Evolutionary conservation across 2,113 vertebrate genomes (phyloP).

Genomic region (Coregonus clupeaformis): DNA sequence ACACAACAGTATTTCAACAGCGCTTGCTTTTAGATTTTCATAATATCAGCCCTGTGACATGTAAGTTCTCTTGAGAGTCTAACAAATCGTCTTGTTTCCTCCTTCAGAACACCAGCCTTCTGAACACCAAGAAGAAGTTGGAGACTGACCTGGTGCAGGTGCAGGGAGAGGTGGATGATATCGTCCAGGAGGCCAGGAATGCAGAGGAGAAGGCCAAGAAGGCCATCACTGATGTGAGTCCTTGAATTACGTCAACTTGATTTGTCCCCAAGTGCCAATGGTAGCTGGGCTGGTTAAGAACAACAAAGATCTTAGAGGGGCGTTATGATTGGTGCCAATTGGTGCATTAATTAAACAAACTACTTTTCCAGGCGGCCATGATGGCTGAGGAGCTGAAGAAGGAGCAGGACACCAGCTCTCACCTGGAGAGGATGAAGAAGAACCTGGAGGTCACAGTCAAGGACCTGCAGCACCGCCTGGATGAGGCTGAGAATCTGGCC

Average conservation of each 20-base stretch:
- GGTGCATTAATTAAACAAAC: not conserved
- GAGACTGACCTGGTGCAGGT: constrained; percentile 61
- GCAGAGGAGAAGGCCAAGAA: constrained; percentile 94
- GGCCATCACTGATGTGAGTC: constrained; percentile 85
- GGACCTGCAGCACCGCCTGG: constrained; percentile 76
- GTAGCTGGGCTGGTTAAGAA: too few relatives aligned
- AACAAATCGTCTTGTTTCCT: too few relatives aligned
- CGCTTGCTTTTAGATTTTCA: too few relatives aligned
- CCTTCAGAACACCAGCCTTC: constrained; percentile 59
- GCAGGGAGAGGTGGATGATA: constrained; percentile 67
- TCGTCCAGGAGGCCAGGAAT: constrained; percentile 71
- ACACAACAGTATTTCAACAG: too few relatives aligned
- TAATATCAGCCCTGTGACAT: too few relatives aligned
- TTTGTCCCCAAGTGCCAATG: too few relatives aligned
- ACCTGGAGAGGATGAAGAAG: constrained; percentile 88
- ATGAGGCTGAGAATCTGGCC: constrained; percentile 79
- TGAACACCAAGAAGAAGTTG: constrained; percentile 70
- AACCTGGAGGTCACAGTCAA: constrained; percentile 76
- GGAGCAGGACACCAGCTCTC: constrained; percentile 79
- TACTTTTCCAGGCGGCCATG: constrained; percentile 72
- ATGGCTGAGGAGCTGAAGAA: constrained; percentile 82
- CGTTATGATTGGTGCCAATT: too few relatives aligned
- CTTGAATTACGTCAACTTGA: not conserved
- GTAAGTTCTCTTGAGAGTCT: too few relatives aligned
- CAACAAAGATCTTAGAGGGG: too few relatives aligned